A percentile compares a stretch with the other conserved stretches of the same genome.
phyloP scores from a whole-genome alignment of 2,888 invertebrate genomes.

The Trichopoda pennipes region DNA sequence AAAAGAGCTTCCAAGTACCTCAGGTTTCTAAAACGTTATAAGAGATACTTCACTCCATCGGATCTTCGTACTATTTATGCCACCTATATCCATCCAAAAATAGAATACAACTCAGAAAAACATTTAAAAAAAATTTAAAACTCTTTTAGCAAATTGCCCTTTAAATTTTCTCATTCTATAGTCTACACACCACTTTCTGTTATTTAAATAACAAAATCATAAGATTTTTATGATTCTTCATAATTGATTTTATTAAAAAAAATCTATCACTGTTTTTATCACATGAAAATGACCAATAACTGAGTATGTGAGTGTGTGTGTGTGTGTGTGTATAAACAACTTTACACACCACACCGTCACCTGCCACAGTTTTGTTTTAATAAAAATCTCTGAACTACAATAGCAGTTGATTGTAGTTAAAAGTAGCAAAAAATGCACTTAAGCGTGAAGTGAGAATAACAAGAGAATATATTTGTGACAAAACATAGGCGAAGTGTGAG shows the following conservation, averaged over 20 bases:
- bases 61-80: no score
- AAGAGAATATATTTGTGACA: neutral
- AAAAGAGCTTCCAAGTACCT: no score
- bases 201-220: neutral
- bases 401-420: slow-evolving; percentile 3
- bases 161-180: neutral
- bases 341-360: slow-evolving; percentile 7
- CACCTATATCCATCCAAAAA: no score
- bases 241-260: slow-evolving; percentile 28
- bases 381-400: slow-evolving; percentile 35
- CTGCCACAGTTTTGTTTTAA: slow-evolving; percentile 28
- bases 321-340: neutral
- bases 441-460: neutral
- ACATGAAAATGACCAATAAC: neutral
- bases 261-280: neutral
- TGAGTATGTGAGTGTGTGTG: slow-evolving; percentile 3
- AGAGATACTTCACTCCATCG: no score
- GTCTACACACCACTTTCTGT: neutral
- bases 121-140: no score
- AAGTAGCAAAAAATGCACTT: neutral
- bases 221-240: slow-evolving; percentile 24
- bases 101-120: no score
- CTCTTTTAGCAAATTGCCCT: no score
- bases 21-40: no score
- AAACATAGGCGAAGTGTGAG: neutral